A percentile compares a stretch with the other conserved stretches of the same genome.
Conservation (phyloP, 2,113 vertebrate species). For the Hyperoodon ampullatus region DNA sequence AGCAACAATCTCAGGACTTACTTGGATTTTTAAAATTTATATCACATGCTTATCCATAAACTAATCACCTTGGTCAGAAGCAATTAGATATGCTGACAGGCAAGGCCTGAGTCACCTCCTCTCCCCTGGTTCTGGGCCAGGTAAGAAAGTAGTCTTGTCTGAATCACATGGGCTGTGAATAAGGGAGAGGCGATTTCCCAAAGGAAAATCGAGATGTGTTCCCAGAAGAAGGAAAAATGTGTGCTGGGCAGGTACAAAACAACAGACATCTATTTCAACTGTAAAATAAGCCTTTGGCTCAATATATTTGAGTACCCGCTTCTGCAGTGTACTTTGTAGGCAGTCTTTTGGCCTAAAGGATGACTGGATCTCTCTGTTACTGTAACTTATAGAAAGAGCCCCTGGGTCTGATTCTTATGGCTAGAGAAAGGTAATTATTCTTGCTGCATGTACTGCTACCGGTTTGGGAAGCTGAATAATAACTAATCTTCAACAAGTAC, state of each 20-base stretch:
- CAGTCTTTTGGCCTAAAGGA: neutral
- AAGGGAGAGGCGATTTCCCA: neutral
- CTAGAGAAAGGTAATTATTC: neutral
- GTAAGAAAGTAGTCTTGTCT: neutral
- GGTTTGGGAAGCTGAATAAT: neutral
- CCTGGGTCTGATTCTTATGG: neutral
- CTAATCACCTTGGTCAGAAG: neutral
- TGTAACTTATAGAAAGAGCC: neutral
- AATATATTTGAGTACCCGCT: neutral
- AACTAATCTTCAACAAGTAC: neutral
- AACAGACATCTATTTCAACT: neutral
- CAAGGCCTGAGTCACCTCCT: neutral
- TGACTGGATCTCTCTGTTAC: neutral
- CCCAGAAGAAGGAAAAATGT: neutral
- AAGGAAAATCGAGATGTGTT: conserved; percentile 4
- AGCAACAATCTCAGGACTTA: neutral
- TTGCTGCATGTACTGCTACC: neutral
- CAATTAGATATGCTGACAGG: neutral
- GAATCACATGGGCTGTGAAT: neutral
- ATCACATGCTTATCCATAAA: neutral
- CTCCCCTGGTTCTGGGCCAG: neutral
- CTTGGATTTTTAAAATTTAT: neutral
- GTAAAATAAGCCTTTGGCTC: neutral
- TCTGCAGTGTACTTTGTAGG: neutral
- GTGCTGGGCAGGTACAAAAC: neutral